Base-by-base conservation (phyloP, 2,113 vertebrate species). In the Vulpes lagopus region DNA sequence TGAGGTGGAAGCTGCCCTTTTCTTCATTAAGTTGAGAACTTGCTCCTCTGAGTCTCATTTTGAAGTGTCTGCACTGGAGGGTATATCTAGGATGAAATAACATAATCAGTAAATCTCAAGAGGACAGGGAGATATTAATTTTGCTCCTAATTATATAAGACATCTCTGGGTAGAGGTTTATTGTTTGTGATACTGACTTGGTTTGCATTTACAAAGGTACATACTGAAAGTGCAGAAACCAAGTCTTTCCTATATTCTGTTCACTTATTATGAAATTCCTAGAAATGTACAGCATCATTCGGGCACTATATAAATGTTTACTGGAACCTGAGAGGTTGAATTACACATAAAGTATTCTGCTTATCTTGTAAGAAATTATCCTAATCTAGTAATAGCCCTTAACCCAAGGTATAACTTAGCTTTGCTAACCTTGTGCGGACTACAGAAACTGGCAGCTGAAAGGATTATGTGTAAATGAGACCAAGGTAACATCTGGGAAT, bases 341-440 rank as follows among this genome's bases (percentile, higher is more conserved):
- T 98, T 93, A 59, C 91, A 95, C 12, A 69, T 89, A 91, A 96
- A 96, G 71, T 12, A 64, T 96, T 96, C 84, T 30, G 27, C 81
- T 96, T 95, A 84, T 95, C 91, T 98, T 95, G 43, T 92, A 96
- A 97, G 95, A 96, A 67, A 97, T 76, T 95, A 65, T 80, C 79
- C 82, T 89, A 55, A 90, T 93, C 65, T 96, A 1, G 4, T 92
- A 95, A 97, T 53, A 93, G 65, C 35, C 89, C 51, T 89, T 80
- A 96, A 83, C 32, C 30, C 67, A 87, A 96, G 76, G 74, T 95
- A 49, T 94, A 93, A 81, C 74, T 97, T 57, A 22, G 79, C 90
- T 97, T 97, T 97, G 43, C 51, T 90, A 95, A 69, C 59, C 23
- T 20, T 55, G 67, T 53, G 16, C 65, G 38, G 73, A 91, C 92